Evolutionary conservation across 2,113 vertebrate species (phyloP).

Genomic region (Perca fluviatilis): DNA sequence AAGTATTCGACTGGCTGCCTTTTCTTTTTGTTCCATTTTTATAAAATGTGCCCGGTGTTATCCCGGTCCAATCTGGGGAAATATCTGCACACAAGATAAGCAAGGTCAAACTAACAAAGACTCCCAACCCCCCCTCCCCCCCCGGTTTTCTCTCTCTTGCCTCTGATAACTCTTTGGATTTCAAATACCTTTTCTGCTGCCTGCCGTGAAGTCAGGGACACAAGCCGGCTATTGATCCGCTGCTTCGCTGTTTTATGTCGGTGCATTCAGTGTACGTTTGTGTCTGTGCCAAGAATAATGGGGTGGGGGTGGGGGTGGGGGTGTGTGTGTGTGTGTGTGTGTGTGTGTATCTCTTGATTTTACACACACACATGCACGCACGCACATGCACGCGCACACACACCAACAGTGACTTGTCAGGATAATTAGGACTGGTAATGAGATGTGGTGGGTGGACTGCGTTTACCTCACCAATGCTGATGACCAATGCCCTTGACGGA

Average conservation of each 20-base stretch:
- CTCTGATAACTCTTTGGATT: constrained; percentile 68
- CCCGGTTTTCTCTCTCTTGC: constrained; percentile 39
- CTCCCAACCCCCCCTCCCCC: constrained; percentile 30
- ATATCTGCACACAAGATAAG: constrained; percentile 50
- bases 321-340: constrained; percentile 27
- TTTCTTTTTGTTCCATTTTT: constrained; percentile 36
- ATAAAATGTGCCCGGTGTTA: not conserved
- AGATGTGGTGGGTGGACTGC: constrained; percentile 72
- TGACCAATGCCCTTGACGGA: constrained; percentile 77
- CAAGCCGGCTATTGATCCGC: constrained; percentile 69
- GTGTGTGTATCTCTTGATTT: not conserved
- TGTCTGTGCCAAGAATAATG: constrained; percentile 70
- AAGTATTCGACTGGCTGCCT: constrained; percentile 23
- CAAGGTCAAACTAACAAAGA: constrained; percentile 72
- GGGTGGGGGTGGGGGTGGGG: too few species aligned
- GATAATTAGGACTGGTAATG: constrained; percentile 80
- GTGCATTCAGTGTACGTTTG: constrained; percentile 69
- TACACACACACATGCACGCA: constrained; percentile 21
- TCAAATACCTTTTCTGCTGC: constrained; percentile 61
- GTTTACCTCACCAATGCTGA: constrained; percentile 70
- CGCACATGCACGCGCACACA: constrained; percentile 33
- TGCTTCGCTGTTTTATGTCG: constrained; percentile 59
- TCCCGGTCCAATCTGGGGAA: constrained; percentile 29
- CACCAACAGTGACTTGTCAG: constrained; percentile 69
- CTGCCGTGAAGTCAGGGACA: constrained; percentile 69